A percentile compares a stretch with the other conserved stretches of the same genome.
phyloP scores from a whole-genome alignment of 2,797 vertebrate genomes.

The Tachyglossus aculeatus region DNA sequence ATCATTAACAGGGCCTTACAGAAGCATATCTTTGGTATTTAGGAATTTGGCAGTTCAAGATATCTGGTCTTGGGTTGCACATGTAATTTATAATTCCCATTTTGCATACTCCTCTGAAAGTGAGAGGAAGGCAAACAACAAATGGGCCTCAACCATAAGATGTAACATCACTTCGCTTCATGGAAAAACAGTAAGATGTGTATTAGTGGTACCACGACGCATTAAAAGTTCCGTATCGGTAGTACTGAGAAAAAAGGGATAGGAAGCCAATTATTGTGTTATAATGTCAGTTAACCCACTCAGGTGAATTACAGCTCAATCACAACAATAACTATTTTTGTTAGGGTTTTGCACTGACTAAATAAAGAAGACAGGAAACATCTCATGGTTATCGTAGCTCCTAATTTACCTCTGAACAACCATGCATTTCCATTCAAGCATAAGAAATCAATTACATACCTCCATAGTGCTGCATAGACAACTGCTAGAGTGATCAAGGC shows the following conservation, averaged over 20 bases:
- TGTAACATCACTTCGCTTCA: fast-evolving
- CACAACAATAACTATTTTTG: slow-evolving; percentile 6
- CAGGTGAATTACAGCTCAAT: slow-evolving; percentile 1
- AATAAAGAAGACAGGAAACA: slow-evolving; percentile 3
- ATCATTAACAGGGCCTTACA: background rate
- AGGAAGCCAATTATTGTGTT: too few species aligned
- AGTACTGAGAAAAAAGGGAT: background rate
- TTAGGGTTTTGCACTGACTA: background rate
- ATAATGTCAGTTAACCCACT: slow-evolving; percentile 11
- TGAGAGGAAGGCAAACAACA: background rate
- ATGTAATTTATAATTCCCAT: background rate
- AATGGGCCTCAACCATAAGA: background rate
- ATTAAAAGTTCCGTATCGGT: background rate
- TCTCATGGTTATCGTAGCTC: background rate
- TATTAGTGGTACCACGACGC: background rate
- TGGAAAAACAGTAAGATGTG: slow-evolving; percentile 22
- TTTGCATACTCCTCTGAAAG: slow-evolving; percentile 1
- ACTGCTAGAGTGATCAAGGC: slow-evolving; percentile 94
- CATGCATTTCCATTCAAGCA: background rate
- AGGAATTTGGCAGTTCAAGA: too few species aligned
- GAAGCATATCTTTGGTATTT: slow-evolving; percentile 1
- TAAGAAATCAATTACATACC: slow-evolving; percentile 78
- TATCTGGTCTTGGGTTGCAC: too few species aligned
- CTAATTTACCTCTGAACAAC: slow-evolving; percentile 17
- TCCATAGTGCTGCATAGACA: slow-evolving; percentile 96